These are phyloP conservation scores for Agrilus mali DNA, from an alignment of 2,888 invertebrate species.

Conservation along the genomic window DNA sequence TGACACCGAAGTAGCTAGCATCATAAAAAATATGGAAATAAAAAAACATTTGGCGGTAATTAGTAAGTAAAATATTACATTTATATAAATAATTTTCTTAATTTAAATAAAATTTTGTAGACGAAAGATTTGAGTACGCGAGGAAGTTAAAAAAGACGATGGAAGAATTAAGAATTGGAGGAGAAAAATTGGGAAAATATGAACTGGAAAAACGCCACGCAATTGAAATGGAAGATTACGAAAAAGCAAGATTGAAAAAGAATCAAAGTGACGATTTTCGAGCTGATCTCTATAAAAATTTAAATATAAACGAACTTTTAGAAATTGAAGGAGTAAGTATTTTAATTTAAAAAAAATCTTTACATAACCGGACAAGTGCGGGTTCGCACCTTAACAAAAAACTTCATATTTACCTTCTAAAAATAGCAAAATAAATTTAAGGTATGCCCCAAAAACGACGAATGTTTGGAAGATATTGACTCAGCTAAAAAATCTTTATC, in stretches of 20 bases:
- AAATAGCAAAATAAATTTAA: constrained; percentile 16
- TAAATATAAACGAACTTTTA: constrained; percentile 64
- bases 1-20: constrained; percentile 77
- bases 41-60: constrained; percentile 81
- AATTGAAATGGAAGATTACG: constrained; percentile 85
- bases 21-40: constrained; percentile 73
- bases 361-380: background rate
- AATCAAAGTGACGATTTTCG: constrained; percentile 80
- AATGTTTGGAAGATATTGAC: constrained; percentile 41
- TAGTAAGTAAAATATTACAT: constrained; percentile 38
- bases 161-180: constrained; percentile 69
- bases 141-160: constrained; percentile 80
- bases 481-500: constrained; percentile 26
- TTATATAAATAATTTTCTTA: background rate
- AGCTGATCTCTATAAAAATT: constrained; percentile 57
- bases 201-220: constrained; percentile 86
- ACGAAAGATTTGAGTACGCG: constrained; percentile 88
- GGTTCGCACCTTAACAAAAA: background rate
- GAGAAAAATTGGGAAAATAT: constrained; percentile 82
- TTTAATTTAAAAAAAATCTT: background rate
- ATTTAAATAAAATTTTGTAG: constrained; percentile 33
- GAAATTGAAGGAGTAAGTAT: constrained; percentile 60
- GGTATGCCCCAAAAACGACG: constrained; percentile 48
- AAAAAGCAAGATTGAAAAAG: constrained; percentile 78
- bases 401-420: background rate